Evolutionary conservation across 2,797 vertebrate genomes (phyloP).

Genomic region (Scolopax bukidnonensis): DNA sequence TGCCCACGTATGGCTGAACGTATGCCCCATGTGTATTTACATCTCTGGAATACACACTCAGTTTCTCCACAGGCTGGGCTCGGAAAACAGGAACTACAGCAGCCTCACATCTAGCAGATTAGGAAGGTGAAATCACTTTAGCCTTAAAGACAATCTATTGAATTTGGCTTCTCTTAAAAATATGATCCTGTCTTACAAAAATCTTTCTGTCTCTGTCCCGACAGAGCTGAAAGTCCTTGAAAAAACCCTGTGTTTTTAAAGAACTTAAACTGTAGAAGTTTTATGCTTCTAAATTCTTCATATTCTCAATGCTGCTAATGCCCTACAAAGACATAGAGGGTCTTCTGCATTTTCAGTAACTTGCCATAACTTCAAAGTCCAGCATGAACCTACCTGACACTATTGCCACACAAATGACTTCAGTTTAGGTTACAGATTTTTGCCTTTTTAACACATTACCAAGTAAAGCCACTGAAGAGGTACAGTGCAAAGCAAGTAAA

Average conservation of each 20-base stretch:
- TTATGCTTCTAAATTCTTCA: not conserved
- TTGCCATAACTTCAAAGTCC: not conserved
- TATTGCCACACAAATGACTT: accelerated
- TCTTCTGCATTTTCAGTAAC: not conserved
- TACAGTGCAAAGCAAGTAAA: not conserved
- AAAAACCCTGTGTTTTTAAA: not conserved
- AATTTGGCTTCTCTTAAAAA: not conserved
- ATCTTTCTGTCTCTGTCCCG: not conserved
- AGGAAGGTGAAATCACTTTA: constrained; percentile 8
- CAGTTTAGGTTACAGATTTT: not conserved
- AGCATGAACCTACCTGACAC: accelerated
- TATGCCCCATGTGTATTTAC: not conserved
- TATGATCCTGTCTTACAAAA: not conserved
- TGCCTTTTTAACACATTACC: not conserved
- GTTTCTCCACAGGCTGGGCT: not conserved
- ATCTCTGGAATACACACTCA: not conserved
- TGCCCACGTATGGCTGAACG: not conserved
- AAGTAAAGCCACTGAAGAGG: not conserved
- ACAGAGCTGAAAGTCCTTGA: not conserved
- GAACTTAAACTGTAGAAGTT: not conserved
- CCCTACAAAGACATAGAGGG: not conserved
- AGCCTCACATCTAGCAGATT: not conserved
- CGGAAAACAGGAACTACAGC: not conserved
- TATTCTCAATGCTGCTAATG: not conserved
- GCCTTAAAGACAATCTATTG: not conserved